Percentiles rank a stretch among this genome's conserved stretches.
These are phyloP conservation scores for Pedionomus torquatus DNA, from an alignment of 2,113 vertebrate species.

Conservation along the genomic window DNA sequence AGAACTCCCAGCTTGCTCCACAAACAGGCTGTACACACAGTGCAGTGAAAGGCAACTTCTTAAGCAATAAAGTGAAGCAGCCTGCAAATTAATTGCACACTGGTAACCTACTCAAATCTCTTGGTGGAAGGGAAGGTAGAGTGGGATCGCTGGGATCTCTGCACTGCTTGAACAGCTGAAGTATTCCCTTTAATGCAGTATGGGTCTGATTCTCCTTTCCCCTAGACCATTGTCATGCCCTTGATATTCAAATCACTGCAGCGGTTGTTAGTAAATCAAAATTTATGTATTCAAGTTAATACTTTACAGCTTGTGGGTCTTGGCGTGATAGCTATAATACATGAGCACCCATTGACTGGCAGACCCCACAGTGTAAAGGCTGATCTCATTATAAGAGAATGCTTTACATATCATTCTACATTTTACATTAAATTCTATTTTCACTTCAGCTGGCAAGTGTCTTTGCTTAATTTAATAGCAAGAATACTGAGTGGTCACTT, in stretches of 20 bases:
- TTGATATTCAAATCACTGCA: neutral
- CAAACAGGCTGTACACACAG: neutral
- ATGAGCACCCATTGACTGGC: neutral
- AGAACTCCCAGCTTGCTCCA: neutral
- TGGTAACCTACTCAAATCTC: neutral
- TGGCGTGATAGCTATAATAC: neutral
- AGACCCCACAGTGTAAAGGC: neutral
- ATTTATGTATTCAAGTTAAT: neutral
- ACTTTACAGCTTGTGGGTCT: neutral
- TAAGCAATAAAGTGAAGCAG: neutral
- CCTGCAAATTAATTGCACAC: neutral
- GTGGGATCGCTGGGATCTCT: neutral
- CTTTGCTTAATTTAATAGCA: neutral
- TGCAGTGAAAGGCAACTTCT: neutral
- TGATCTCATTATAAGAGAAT: neutral
- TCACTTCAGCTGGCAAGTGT: neutral
- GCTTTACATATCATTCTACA: neutral
- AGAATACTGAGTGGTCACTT: neutral
- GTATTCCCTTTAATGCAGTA: fast-evolving
- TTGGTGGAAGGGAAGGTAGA: neutral
- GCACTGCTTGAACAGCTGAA: neutral
- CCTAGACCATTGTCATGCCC: neutral
- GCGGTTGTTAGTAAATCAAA: neutral
- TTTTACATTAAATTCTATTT: neutral
- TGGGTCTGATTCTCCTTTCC: neutral